phyloP scores from a whole-genome alignment of 2,113 vertebrate species.

The Penelope pileata region DNA sequence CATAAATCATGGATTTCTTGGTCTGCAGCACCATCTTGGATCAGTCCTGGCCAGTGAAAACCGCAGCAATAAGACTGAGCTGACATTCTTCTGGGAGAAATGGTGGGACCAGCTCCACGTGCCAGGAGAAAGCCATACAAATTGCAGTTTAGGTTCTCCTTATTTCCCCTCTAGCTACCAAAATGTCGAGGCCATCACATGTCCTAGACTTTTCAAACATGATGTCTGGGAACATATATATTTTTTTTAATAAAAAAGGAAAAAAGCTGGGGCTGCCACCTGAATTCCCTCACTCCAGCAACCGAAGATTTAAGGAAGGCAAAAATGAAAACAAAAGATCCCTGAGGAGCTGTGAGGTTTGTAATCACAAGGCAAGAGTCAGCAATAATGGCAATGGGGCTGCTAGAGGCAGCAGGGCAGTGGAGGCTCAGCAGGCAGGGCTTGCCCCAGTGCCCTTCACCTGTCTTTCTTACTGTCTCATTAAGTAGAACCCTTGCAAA shows the following conservation, averaged over 20 bases:
- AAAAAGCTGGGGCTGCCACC: neutral
- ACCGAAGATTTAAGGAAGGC: neutral
- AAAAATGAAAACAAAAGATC: neutral
- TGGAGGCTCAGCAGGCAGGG: neutral
- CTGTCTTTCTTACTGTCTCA: conserved; percentile 15
- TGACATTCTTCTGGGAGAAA: neutral
- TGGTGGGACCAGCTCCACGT: neutral
- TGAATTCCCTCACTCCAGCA: neutral
- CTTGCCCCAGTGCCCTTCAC: neutral
- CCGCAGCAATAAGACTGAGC: neutral
- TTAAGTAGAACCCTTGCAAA: neutral
- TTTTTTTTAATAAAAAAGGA: neutral
- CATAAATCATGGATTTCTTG: neutral
- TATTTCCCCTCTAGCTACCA: neutral
- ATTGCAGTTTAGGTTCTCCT: neutral
- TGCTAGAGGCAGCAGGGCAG: neutral
- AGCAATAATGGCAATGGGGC: neutral
- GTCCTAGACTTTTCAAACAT: neutral
- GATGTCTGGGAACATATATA: neutral
- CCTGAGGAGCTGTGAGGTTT: neutral
- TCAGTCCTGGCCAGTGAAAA: neutral
- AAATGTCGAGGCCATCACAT: too few species aligned
- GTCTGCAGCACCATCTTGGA: neutral
- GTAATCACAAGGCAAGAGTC: neutral
- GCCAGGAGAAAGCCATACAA: neutral